These are phyloP conservation scores for Brachionus rotundiformis DNA, from an alignment of 1,140 invertebrate species.

Conservation along the genomic window DNA sequence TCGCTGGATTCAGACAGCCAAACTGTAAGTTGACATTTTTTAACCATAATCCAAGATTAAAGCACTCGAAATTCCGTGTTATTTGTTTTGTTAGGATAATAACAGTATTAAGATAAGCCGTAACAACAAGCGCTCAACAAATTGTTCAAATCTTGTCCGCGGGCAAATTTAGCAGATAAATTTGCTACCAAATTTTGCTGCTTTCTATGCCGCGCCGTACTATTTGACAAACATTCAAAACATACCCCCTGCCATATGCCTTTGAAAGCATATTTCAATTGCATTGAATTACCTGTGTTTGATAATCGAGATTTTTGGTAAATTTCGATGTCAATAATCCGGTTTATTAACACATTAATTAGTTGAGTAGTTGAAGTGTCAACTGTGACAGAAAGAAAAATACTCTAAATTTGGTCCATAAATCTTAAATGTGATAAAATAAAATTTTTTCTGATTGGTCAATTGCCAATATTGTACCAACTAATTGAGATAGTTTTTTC, in stretches of 20 bases:
- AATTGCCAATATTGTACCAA: not conserved
- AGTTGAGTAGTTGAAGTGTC: constrained; percentile 41
- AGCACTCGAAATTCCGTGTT: not conserved
- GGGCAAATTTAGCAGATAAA: constrained; percentile 33
- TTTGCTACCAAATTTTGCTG: constrained; percentile 16
- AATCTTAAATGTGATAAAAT: constrained; percentile 43
- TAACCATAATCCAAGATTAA: constrained; percentile 14
- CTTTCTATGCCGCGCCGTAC: not conserved
- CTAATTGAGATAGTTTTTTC: constrained; percentile 21
- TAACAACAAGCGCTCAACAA: constrained; percentile 10
- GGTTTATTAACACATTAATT: constrained; percentile 50
- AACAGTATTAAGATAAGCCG: constrained; percentile 42
- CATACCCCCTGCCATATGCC: constrained; percentile 29
- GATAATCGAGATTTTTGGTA: constrained; percentile 46
- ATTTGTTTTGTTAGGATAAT: not conserved
- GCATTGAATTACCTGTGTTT: constrained; percentile 22
- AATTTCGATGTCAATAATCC: constrained; percentile 46
- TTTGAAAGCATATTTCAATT: not conserved
- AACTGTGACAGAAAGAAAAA: constrained; percentile 28
- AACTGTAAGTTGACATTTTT: constrained; percentile 20
- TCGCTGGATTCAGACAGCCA: not conserved
- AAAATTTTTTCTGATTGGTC: not conserved
- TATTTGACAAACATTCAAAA: constrained; percentile 46
- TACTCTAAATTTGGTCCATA: constrained; percentile 23
- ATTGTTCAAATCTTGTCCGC: constrained; percentile 15